These are phyloP conservation scores for Proterorhinus semilunaris DNA, from an alignment of 2,113 vertebrate genomes.

Conservation along the genomic window DNA sequence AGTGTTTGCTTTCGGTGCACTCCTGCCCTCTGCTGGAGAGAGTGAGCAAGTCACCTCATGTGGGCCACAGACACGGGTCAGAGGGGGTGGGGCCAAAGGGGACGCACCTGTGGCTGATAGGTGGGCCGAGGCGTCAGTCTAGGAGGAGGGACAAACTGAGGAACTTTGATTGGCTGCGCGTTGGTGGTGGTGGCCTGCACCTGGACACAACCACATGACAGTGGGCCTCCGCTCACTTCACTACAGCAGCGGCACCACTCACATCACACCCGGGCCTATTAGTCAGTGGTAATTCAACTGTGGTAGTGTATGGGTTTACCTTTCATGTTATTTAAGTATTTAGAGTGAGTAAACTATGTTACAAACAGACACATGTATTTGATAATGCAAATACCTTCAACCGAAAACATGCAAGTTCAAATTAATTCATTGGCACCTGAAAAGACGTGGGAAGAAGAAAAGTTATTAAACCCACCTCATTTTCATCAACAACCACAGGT, in stretches of 20 bases:
- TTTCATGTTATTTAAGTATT: too few relatives aligned
- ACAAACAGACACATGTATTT: too few relatives aligned
- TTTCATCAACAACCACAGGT: too few relatives aligned
- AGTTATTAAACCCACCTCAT: too few relatives aligned
- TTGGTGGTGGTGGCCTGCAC: constrained; percentile 88
- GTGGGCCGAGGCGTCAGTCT: constrained; percentile 96
- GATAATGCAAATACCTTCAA: too few relatives aligned
- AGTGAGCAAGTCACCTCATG: constrained; percentile 46
- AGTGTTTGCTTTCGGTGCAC: constrained; percentile 57
- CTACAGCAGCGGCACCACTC: constrained; percentile 1
- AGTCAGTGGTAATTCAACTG: not conserved
- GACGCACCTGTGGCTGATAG: constrained; percentile 96
- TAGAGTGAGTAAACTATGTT: too few relatives aligned
- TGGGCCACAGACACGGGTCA: constrained; percentile 67
- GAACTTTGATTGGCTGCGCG: constrained; percentile 97
- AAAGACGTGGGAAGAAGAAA: too few relatives aligned
- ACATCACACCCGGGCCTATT: not conserved
- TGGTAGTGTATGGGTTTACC: not conserved
- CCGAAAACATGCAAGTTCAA: too few relatives aligned
- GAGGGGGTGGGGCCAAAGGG: constrained; percentile 47
- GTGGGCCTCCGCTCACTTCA: constrained; percentile 20
- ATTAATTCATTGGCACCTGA: too few relatives aligned
- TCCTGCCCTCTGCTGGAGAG: constrained; percentile 66
- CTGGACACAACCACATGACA: constrained; percentile 82
- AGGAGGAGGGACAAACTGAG: constrained; percentile 99